Evolutionary conservation across 2,797 vertebrate genomes (phyloP), one percentile per base, ranked within the genome.

Genomic region (Cryptoprocta ferox): DNA sequence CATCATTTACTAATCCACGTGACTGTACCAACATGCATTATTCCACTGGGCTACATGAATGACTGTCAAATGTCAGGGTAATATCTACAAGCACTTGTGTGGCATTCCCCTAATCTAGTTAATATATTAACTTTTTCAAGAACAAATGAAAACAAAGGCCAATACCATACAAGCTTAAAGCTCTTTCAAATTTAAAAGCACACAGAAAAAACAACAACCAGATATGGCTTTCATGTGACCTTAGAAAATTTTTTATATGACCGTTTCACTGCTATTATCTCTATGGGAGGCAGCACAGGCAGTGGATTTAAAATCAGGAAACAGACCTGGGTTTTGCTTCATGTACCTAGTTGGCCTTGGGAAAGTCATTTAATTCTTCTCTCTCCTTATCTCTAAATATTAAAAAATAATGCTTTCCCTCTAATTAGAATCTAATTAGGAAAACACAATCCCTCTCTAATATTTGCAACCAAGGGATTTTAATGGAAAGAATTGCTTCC

Each of bases 371-470:
- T 65, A 83, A 92, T 79, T 66, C 56, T 63, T 65, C 35, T 53
- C 35, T 68, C 56, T 73, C 89, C 61, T 68, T 94, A 90, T 92
- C 81, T 80, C 75, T 45, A 75, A 94, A 79, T n/a, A n/a, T 53
- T 80, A 84, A 42, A 76, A 48, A 35, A 68, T 9, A 61, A 56
- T 68, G 91, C 35, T 71, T 90, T 81, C 78, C 18, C 92, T 88
- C 81, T 80, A 28, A 21, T 63, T 81, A 73, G 39, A 56, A 80
- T 88, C 71, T 89, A 86, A 80, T 79, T 90, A 88, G 76, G 53
- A 96, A 96, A 90, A 83, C 35, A 65, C 42, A 92, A 80, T 83
- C 42, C 15, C 14, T 59, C 83, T 90, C 71, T 75, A 80, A 50
- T 75, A 56, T 87, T 88, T 81, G 61, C 14, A 68, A 56, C 28